Evolutionary conservation across 2,888 invertebrate genomes (phyloP).

Genomic region (Hirtodrosophila duncani): DNA sequence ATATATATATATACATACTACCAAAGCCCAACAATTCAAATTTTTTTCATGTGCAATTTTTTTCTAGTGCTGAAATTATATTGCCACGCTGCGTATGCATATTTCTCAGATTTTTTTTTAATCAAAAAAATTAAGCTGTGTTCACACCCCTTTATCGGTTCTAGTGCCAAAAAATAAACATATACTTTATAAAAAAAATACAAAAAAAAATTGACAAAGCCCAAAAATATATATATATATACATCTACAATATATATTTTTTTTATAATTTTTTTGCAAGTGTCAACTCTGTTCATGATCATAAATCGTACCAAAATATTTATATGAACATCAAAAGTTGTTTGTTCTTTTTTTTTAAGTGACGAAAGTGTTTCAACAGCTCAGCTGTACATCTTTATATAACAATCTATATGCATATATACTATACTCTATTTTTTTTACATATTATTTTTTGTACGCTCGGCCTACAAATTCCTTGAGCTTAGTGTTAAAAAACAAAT

Average conservation of each 20-base stretch:
- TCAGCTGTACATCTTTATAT: no score
- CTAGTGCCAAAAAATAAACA: conserved; percentile 20
- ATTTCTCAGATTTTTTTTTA: conserved; percentile 26
- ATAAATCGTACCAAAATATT: no score
- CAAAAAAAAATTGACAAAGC: conserved; percentile 11
- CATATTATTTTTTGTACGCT: conserved; percentile 3
- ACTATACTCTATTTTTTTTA: conserved; percentile 8
- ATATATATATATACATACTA: conserved; percentile 10
- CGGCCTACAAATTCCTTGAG: no score
- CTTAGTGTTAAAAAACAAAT: no score
- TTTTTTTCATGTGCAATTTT: conserved; percentile 55
- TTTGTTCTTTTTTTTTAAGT: conserved; percentile 46
- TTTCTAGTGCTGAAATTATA: conserved; percentile 5
- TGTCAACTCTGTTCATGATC: no score
- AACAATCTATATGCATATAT: conserved; percentile 7
- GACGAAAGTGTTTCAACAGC: conserved; percentile 49
- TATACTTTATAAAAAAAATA: conserved; percentile 2
- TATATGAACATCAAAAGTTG: no score
- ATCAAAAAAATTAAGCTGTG: conserved; percentile 3
- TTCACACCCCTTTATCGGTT: conserved; percentile 64
- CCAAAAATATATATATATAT: conserved; percentile 1
- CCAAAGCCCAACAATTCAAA: conserved; percentile 12
- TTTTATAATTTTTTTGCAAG: conserved; percentile 7
- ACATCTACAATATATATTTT: conserved; percentile 1
- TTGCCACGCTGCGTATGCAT: background rate